A percentile compares a stretch with the other conserved stretches of the same genome.
Conservation (phyloP, 2,797 vertebrate genomes). For the Craterocephalus amniculus region DNA sequence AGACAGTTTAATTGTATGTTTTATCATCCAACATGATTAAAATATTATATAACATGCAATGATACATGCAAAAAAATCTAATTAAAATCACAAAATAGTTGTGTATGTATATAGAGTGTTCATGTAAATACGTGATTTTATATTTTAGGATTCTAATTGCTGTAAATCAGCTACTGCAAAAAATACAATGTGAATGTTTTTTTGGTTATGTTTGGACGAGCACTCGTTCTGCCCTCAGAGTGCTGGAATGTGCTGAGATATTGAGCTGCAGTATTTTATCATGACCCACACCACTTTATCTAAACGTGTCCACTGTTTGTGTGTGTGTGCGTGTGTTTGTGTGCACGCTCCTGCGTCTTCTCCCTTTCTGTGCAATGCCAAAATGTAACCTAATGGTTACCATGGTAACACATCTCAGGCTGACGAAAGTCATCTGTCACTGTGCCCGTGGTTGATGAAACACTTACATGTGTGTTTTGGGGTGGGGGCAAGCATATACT, state of each 20-base stretch:
- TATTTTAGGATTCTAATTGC: too few species aligned
- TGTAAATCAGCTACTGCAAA: too few species aligned
- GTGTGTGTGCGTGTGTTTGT: constrained; percentile 25
- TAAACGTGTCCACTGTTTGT: constrained; percentile 24
- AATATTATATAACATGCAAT: too few species aligned
- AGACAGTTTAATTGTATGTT: too few species aligned
- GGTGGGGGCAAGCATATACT: constrained; percentile 24
- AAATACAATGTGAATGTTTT: background rate
- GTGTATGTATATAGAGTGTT: too few species aligned
- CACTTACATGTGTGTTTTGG: constrained; percentile 24
- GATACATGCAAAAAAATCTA: too few species aligned
- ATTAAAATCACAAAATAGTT: too few species aligned
- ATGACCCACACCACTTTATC: constrained; percentile 60
- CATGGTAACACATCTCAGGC: constrained; percentile 75
- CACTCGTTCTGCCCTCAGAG: background rate
- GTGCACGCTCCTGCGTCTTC: constrained; percentile 9
- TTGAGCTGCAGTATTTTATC: constrained; percentile 33
- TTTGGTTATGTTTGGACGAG: constrained; percentile 1
- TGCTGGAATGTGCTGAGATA: constrained; percentile 33
- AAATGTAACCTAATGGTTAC: constrained; percentile 76
- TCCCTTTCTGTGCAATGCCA: constrained; percentile 45
- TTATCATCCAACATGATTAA: too few species aligned
- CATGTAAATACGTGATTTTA: too few species aligned
- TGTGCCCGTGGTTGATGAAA: constrained; percentile 57
- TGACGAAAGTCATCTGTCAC: constrained; percentile 81